These are phyloP conservation scores for Diabrotica balteata DNA, from an alignment of 2,888 invertebrate species.

Conservation along the genomic window DNA sequence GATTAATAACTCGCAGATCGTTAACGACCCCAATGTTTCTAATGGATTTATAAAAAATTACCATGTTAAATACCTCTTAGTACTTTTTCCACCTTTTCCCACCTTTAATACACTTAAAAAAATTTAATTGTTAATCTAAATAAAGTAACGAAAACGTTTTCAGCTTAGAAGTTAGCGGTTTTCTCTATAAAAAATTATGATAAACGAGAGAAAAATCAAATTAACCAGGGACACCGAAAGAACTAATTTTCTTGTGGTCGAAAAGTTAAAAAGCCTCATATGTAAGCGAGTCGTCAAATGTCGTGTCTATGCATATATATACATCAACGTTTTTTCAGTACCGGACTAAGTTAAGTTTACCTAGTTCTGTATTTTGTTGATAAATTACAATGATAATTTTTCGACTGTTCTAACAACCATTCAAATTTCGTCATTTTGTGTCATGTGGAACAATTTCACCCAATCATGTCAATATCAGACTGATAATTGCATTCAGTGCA, in stretches of 20 bases:
- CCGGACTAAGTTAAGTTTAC: background rate
- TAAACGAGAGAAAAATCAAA: slow-evolving; percentile 47
- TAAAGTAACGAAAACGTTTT: background rate
- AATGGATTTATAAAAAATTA: no score
- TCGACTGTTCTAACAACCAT: no score
- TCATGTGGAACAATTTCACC: no score
- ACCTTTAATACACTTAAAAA: background rate
- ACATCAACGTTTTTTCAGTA: slow-evolving; percentile 10
- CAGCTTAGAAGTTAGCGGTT: slow-evolving; percentile 11
- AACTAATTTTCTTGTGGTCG: slow-evolving; percentile 46
- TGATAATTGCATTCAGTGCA: no score
- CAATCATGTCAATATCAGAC: no score
- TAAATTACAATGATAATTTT: no score
- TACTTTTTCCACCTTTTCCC: no score
- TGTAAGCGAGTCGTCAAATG: slow-evolving; percentile 1
- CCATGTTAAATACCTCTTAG: no score
- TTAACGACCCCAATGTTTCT: no score
- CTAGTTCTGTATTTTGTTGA: no score
- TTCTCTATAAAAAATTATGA: slow-evolving; percentile 32
- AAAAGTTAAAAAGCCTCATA: slow-evolving; percentile 43
- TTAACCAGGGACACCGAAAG: slow-evolving; percentile 44
- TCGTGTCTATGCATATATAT: slow-evolving; percentile 8
- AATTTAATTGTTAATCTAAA: background rate
- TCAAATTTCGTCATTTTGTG: no score
- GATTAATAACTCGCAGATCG: no score